These are phyloP conservation scores for Eupleurogrammus muticus DNA, from an alignment of 2,797 vertebrate species.

Conservation along the genomic window DNA sequence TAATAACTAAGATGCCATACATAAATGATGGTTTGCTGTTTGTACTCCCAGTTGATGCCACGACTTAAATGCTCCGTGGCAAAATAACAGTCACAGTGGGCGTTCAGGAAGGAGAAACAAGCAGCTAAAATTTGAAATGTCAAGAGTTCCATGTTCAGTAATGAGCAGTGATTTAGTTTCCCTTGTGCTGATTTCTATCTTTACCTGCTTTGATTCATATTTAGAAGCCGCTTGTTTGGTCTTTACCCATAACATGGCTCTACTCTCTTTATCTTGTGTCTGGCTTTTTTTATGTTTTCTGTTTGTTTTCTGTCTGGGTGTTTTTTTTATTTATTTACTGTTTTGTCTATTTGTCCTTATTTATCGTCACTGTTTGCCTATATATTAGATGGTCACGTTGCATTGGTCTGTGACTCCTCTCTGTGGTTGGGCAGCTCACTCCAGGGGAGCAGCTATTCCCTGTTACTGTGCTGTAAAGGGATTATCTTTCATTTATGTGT, in stretches of 20 bases:
- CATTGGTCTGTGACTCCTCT: neutral
- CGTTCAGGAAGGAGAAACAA: neutral
- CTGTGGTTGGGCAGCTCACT: neutral
- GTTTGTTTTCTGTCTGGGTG: neutral
- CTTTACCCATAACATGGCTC: neutral
- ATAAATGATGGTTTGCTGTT: slow-evolving; percentile 43
- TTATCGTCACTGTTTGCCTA: neutral
- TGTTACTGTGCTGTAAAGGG: neutral
- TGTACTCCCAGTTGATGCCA: neutral
- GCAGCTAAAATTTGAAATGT: slow-evolving; percentile 1
- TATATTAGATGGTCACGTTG: neutral
- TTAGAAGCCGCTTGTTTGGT: neutral
- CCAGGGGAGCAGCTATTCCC: neutral
- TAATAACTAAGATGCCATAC: slow-evolving; percentile 19
- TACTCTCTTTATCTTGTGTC: neutral
- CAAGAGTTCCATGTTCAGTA: neutral
- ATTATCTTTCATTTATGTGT: slow-evolving; percentile 14
- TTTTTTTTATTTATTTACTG: neutral
- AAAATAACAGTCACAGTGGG: neutral
- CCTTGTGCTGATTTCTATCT: neutral
- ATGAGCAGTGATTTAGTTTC: neutral
- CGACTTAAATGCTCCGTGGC: neutral
- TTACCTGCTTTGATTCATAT: too few species aligned
- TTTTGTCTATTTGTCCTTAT: neutral
- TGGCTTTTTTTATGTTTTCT: neutral